These are phyloP conservation scores for Prochilodus magdalenae DNA, from an alignment of 2,113 vertebrate species.

Conservation along the genomic window DNA sequence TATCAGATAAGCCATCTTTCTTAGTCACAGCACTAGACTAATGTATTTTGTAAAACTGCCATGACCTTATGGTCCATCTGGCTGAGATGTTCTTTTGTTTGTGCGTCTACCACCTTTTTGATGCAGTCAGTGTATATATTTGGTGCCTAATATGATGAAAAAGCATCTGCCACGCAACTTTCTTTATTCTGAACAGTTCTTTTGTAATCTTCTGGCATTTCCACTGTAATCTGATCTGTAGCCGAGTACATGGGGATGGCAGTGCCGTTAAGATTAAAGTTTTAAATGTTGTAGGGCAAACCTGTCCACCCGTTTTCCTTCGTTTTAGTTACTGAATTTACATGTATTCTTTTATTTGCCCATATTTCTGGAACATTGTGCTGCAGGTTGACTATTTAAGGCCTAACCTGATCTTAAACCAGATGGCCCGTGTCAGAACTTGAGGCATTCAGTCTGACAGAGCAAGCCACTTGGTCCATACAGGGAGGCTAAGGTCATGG, in stretches of 20 bases:
- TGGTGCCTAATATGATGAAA: no score
- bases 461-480: conserved; percentile 47
- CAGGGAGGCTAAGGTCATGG: conserved; percentile 51
- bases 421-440: conserved; percentile 46
- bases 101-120: not conserved
- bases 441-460: conserved; percentile 28
- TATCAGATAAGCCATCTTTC: not conserved
- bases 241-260: conserved; percentile 48
- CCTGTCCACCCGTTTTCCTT: not conserved
- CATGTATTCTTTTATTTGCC: no score
- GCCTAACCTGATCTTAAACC: conserved; percentile 25
- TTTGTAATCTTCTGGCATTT: conserved; percentile 62
- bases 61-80: not conserved
- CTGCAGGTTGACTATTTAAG: conserved; percentile 24
- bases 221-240: conserved; percentile 54
- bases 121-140: no score
- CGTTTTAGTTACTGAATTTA: not conserved
- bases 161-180: no score
- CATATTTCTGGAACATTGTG: not conserved
- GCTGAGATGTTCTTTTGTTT: not conserved
- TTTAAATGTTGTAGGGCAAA: conserved; percentile 49
- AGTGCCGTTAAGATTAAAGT: conserved; percentile 57
- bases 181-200: conserved; percentile 51
- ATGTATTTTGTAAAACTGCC: not conserved
- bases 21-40: not conserved